Percentiles rank a stretch among this genome's conserved stretches.
phyloP scores from a whole-genome alignment of 2,113 vertebrate species.

The Thunnus thynnus region DNA sequence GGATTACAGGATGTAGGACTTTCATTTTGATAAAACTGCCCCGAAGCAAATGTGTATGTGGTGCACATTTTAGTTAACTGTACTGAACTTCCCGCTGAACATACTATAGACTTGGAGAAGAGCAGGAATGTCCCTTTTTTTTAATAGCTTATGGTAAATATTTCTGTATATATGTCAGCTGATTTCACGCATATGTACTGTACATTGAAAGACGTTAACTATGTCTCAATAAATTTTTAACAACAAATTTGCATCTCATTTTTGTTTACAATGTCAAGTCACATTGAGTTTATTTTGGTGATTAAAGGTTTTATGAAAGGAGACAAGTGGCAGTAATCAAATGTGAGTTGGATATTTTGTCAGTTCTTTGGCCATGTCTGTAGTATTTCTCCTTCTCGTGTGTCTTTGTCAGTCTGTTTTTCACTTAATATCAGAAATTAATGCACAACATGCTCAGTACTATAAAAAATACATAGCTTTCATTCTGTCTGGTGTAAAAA shows the following conservation, averaged over 20 bases:
- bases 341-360: too few relatives aligned
- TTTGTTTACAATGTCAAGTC: constrained; percentile 15
- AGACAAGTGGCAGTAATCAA: too few relatives aligned
- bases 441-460: too few relatives aligned
- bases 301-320: too few relatives aligned
- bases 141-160: constrained; percentile 56
- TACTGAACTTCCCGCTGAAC: constrained; percentile 45
- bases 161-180: constrained; percentile 74
- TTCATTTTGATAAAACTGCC: constrained; percentile 61
- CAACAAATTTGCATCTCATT: constrained; percentile 24
- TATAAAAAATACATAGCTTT: too few relatives aligned
- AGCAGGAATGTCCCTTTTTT: constrained; percentile 46
- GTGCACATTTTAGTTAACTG: constrained; percentile 67
- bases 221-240: constrained; percentile 76
- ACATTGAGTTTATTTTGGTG: too few relatives aligned
- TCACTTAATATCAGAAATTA: too few relatives aligned
- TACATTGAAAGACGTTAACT: constrained; percentile 60
- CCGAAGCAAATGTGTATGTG: constrained; percentile 49
- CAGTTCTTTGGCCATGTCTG: too few relatives aligned
- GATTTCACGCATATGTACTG: constrained; percentile 57
- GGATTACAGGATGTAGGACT: constrained; percentile 69
- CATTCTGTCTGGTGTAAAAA: too few relatives aligned
- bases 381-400: too few relatives aligned
- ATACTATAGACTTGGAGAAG: constrained; percentile 39
- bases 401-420: too few relatives aligned